Conservation (phyloP, 2,113 vertebrate species). For the Corynorhinus townsendii region DNA sequence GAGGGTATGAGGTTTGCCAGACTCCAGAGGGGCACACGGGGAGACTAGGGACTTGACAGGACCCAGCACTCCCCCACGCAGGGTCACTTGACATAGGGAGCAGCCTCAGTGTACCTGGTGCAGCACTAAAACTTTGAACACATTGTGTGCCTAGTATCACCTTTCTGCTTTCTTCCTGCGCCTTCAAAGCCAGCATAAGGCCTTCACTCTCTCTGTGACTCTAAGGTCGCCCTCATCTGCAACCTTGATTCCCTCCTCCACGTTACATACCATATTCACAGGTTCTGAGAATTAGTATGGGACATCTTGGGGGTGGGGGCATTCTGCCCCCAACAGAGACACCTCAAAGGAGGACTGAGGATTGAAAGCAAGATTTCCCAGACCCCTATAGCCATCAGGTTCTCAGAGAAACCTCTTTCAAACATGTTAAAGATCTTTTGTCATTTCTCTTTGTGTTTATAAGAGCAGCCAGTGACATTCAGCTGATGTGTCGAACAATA, state of each 20-base stretch:
- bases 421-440: not conserved
- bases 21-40: fast-evolving
- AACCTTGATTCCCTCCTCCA: not conserved
- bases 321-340: not conserved
- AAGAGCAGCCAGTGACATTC: not conserved
- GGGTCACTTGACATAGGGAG: not conserved
- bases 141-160: fast-evolving
- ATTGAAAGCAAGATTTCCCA: not conserved
- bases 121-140: not conserved
- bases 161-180: not conserved
- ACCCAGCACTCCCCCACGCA: not conserved
- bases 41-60: fast-evolving
- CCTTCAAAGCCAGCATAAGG: not conserved
- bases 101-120: not conserved
- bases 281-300: not conserved
- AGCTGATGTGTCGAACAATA: not conserved
- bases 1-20: not conserved
- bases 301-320: not conserved
- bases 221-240: not conserved
- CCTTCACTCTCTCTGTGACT: not conserved
- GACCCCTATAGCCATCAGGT: not conserved
- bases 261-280: not conserved
- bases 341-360: not conserved
- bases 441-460: not conserved
- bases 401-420: not conserved